Base-by-base conservation (phyloP, 2,888 invertebrate genomes). In the Lamproptera curius region DNA sequence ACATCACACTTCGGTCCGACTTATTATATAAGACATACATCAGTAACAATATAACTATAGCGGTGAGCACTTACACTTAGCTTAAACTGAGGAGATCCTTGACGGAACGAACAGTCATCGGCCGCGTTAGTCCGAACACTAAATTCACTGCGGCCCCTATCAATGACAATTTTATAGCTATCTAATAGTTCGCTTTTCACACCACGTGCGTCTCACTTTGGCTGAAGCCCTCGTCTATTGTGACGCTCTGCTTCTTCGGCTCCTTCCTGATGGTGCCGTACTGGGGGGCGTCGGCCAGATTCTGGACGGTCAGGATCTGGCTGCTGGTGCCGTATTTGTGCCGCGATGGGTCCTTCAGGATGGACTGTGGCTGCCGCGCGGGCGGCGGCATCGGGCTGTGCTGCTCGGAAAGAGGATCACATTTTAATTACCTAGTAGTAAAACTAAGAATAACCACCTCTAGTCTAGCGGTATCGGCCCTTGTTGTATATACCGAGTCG, bases 251-350 rank as follows among this genome's bases (percentile, higher is more conserved):
- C 70, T 88, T 87, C 58, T 85, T 84, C 50, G 77, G 79, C 53
- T 88, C 88, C 62, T 88, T 87, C 52, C 85, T 77, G 17, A 88
- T 88, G 0, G 88, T 88, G n/a, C 88, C 88, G 64, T 88, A 88
- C 33, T 88, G 87, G 0, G 88, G 88, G n/a, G 83, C 80, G 56
- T 87, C 86, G 0, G 87, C 80, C 10, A 89, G 70, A 59, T 89
- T 89, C 56, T 91, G 90, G 23, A 91, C 90, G 52, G 91, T 91
- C 1, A 91, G 78, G 55, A 91, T 90, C 67, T 91, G 91, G 61
- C 73, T 82, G 14, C 28, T n/a, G 20, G 20, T 6, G 20, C 85
- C 86, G 53, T 90, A 90, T 62, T 90, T 88, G 65, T 89, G 90
- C 26, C 91, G 79, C 46, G 91, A 91, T 2, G 91, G 90, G 70